Base-by-base conservation (phyloP, 2,797 vertebrate genomes). In the Synanceia verrucosa region DNA sequence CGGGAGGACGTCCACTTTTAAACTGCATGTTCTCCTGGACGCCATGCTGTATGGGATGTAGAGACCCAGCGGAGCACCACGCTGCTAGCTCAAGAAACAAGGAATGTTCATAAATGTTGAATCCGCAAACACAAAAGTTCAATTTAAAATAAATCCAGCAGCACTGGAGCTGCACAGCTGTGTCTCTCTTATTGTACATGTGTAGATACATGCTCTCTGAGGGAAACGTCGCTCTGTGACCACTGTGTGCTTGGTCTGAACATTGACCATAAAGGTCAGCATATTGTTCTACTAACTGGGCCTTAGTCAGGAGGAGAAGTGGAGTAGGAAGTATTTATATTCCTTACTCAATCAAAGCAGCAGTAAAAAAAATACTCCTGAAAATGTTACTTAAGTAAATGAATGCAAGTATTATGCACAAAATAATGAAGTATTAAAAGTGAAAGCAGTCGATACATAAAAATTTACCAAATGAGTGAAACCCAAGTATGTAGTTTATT, bases 61-160 rank as follows among this genome's bases (percentile, higher is more conserved):
- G 70, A 59, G 60, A 56, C 76, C 64, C 83, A 37, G 67, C 12
- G 4, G 82, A 80, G 71, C 55, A 23, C 75, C 84, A 79, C 82
- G 33, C 39, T 3, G 8, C 47, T 64, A 86, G 83, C 76, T 85
- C 26, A 3, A 37, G 73, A 81, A 88, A 86, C 65, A 79, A 77
- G 79, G 65, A 86, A 62, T 1, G 52, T 70, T 89, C 79, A 89
- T 91, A 70, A 88, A 89, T 86, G 57, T 78, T 81, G 48, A 26
- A 88, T 81, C 16, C 41, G 57, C 8, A 29, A 78, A 76, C 18
- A 57, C 68, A 66, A 63, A 81, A 76, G 65, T 81, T 83, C 60
- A 74, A 70, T 73, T 81, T 61, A 68, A 58, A 64, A 55, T 43
- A 36, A 62, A 65, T 46, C 46, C 47, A 36, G 70, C 29, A 6